Base-by-base conservation (phyloP, 2,113 vertebrate species). In the Megaptera novaeangliae region DNA sequence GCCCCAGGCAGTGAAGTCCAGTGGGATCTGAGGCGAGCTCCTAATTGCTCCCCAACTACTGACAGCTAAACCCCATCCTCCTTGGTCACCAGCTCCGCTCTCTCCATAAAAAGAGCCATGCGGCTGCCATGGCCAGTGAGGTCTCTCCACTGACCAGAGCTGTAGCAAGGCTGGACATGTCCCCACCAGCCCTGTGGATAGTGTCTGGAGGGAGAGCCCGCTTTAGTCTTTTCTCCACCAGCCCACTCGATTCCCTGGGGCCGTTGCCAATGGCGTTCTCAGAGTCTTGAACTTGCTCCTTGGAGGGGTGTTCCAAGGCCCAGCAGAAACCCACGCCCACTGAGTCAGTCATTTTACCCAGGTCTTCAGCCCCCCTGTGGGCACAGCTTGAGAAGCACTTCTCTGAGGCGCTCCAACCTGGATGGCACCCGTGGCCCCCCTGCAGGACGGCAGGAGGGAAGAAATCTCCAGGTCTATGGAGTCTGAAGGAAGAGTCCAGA, bases 111-210 rank as follows among this genome's bases (percentile, higher is more conserved):
- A 27, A 4, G 4, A 55, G 68, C 34, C 13, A 2, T 3, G 5
- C 0, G 2, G 68, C 10, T 36, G 17, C 36, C 1, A 0, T 0
- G n/a, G 23, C 55, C 83, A 23, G 46, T 0, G 55, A 39, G 63
- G 29, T 8, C 6, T 59, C 59, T 29, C 55, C 0, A 0, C 49
- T 74, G 57, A 27, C 59, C 11, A 1, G 39, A 27, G 20, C 17
- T 23, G 72, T 34, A 18, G 52, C 25, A 36, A 59, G 29, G n/a
- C 59, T 13, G 23, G 41, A 36, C 10, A 4, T 1, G 2, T 3
- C 18, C 59, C 15, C 0, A 5, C 11, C 44, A 14, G 21, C 63
- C 59, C 27, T 4, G 3, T 31, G 61, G 63, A 21, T 1, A 6
- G 18, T 17, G 88, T 27, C 59, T 36, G 11, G 14, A 12, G 8